Evolutionary conservation across 1,140 invertebrate species (phyloP).

Genomic region (Maconellicoccus hirsutus): DNA sequence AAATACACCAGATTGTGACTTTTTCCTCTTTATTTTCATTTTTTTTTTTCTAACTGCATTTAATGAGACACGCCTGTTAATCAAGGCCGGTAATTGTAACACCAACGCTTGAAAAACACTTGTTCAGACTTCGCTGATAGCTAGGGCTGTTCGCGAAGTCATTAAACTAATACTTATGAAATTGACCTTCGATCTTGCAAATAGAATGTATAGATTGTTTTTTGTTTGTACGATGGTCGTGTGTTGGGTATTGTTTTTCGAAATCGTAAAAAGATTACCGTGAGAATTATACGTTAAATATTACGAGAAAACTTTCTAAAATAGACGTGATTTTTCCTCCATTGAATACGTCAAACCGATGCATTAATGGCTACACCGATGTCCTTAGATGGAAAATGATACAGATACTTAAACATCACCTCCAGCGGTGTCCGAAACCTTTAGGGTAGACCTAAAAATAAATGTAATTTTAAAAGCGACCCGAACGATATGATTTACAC

Average conservation of each 20-base stretch:
- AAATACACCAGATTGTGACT: background rate
- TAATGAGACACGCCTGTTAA: constrained; percentile 14
- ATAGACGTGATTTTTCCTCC: too few relatives aligned
- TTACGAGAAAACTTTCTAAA: too few relatives aligned
- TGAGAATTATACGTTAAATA: background rate
- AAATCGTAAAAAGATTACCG: background rate
- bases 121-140: background rate
- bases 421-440: background rate
- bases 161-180: constrained; percentile 12
- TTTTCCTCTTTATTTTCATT: too few relatives aligned
- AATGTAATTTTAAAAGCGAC: background rate
- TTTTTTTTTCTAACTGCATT: background rate
- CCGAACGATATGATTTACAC: background rate
- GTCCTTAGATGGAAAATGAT: background rate
- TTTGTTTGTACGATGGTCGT: background rate
- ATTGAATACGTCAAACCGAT: too few relatives aligned
- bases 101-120: constrained; percentile 8
- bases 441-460: background rate
- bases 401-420: background rate
- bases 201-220: background rate
- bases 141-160: background rate
- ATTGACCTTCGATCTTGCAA: background rate
- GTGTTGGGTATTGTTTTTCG: background rate
- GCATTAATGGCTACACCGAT: background rate
- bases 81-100: constrained; percentile 15